Evolutionary conservation across 1,140 invertebrate species (phyloP).

Genomic region (Drosophila orena): DNA sequence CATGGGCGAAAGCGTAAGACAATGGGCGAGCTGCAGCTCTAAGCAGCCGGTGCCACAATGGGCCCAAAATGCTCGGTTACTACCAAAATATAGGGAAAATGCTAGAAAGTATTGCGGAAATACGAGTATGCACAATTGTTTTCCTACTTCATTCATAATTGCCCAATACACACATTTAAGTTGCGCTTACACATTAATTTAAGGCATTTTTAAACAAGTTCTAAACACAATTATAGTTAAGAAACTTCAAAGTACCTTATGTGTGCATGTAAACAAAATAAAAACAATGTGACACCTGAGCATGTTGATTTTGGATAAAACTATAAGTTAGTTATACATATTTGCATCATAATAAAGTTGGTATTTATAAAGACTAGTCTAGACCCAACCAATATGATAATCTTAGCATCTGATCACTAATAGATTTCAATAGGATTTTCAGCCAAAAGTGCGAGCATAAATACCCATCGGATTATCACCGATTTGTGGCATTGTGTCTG

Average conservation of each 20-base stretch:
- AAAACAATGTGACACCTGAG: too few relatives aligned
- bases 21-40: constrained; percentile 48
- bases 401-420: constrained; percentile 9
- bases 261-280: too few relatives aligned
- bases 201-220: too few relatives aligned
- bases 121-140: background rate
- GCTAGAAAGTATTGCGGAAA: background rate
- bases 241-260: too few relatives aligned
- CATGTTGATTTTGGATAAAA: background rate
- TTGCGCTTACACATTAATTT: too few relatives aligned
- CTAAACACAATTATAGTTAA: too few relatives aligned
- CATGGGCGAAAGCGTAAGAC: constrained; percentile 66
- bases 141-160: too few relatives aligned
- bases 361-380: background rate
- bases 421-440: constrained; percentile 16
- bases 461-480: constrained; percentile 10
- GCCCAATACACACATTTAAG: too few relatives aligned
- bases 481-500: constrained; percentile 25
- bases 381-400: constrained; percentile 1
- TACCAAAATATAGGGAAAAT: background rate
- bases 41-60: constrained; percentile 27
- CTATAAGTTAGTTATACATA: background rate
- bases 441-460: constrained; percentile 18
- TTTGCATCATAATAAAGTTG: background rate
- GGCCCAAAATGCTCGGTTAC: background rate